A percentile compares a stretch with the other conserved stretches of the same genome.
These are phyloP conservation scores for Silurus asotus DNA, from an alignment of 2,113 vertebrate genomes.

Conservation along the genomic window DNA sequence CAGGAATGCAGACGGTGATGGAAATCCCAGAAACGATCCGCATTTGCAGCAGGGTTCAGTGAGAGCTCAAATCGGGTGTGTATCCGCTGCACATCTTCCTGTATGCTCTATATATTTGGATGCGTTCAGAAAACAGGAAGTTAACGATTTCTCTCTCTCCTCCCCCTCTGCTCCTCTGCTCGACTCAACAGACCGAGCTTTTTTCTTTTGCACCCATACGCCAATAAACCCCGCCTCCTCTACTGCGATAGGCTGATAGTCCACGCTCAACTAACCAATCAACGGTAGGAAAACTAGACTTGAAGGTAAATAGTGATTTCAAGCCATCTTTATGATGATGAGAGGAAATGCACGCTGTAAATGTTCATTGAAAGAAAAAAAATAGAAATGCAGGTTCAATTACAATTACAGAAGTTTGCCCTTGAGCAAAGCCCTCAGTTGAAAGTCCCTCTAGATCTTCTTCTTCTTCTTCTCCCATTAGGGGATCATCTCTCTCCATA, in stretches of 20 bases:
- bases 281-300: not conserved
- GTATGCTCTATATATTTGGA: slow-evolving; percentile 42
- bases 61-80: slow-evolving; percentile 38
- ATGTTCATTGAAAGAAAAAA: not conserved
- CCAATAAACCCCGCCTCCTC: not conserved
- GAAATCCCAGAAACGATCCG: slow-evolving; percentile 57
- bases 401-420: not conserved
- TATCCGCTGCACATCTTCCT: slow-evolving; percentile 51
- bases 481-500: too few relatives aligned
- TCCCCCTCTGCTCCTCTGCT: slow-evolving; percentile 54
- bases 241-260: not conserved
- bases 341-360: not conserved
- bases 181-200: slow-evolving; percentile 57
- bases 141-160: slow-evolving; percentile 49
- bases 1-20: slow-evolving; percentile 53
- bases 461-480: too few relatives aligned
- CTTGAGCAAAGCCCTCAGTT: too few relatives aligned
- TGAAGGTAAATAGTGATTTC: not conserved
- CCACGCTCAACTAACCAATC: not conserved
- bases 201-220: not conserved
- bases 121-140: slow-evolving; percentile 70
- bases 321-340: not conserved
- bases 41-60: slow-evolving; percentile 58
- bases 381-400: not conserved
- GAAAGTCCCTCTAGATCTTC: too few relatives aligned